Conservation (phyloP, 2,797 vertebrate genomes). For the Oryzias dopingdopingensis region DNA sequence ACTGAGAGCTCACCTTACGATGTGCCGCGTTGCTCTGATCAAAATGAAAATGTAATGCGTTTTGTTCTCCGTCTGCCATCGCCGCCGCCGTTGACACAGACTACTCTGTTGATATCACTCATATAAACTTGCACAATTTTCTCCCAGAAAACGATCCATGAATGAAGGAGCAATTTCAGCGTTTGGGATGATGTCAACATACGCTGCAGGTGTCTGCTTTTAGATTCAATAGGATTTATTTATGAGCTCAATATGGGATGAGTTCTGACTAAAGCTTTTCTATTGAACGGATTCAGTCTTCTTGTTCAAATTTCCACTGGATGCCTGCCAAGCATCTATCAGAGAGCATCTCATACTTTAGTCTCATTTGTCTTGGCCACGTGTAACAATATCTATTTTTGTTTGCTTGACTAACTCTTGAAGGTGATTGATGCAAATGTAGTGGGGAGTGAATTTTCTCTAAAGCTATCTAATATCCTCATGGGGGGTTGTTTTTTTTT, state of each 20-base stretch:
- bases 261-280: conserved; percentile 7
- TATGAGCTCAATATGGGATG: conserved; percentile 19
- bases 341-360: conserved; percentile 42
- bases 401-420: conserved; percentile 60
- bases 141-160: conserved; percentile 43
- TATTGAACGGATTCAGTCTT: conserved; percentile 1
- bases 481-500: conserved; percentile 41
- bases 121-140: conserved; percentile 59
- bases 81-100: conserved; percentile 43
- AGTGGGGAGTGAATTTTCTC: conserved; percentile 28
- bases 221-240: conserved; percentile 39
- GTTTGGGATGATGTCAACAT: conserved; percentile 31
- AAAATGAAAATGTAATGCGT: conserved; percentile 82
- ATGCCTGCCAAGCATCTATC: conserved; percentile 26
- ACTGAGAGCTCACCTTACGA: conserved; percentile 77
- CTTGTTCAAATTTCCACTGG: neutral
- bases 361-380: conserved; percentile 55
- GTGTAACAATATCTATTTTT: conserved; percentile 52
- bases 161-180: conserved; percentile 19
- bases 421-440: conserved; percentile 46
- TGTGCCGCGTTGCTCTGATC: conserved; percentile 69
- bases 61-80: conserved; percentile 67
- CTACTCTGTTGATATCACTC: conserved; percentile 64
- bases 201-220: conserved; percentile 11
- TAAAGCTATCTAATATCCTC: conserved; percentile 55